Percentiles rank a stretch among this genome's conserved stretches.
phyloP scores from a whole-genome alignment of 2,113 vertebrate genomes.

The Orientallactaga bullata region DNA sequence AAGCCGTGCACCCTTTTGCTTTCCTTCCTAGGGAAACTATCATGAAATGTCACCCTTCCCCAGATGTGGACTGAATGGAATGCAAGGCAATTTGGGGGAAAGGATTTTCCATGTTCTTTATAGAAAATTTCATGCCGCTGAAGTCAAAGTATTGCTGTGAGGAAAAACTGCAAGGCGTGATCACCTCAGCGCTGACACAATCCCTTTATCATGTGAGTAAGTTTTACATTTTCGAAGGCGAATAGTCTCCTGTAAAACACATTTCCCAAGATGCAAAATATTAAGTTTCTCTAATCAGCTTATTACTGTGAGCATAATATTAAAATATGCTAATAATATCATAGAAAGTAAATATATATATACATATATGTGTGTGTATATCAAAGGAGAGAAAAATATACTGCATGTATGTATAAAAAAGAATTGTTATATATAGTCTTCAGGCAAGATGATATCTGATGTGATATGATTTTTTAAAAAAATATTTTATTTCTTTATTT shows the following conservation, averaged over 20 bases:
- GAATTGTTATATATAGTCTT: background rate
- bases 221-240: background rate
- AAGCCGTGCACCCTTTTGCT: background rate
- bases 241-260: background rate
- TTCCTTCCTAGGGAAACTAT: background rate
- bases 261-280: background rate
- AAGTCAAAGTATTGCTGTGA: constrained; percentile 46
- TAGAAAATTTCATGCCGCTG: constrained; percentile 1
- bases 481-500: too few species aligned
- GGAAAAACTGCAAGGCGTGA: background rate
- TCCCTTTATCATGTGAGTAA: background rate
- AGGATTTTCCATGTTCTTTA: background rate
- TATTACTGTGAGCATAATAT: background rate
- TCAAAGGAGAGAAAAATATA: background rate
- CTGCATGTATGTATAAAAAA: background rate
- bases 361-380: background rate
- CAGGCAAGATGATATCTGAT: constrained; percentile 51
- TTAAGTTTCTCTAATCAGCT: background rate
- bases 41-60: constrained; percentile 34
- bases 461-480: background rate
- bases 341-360: constrained; percentile 36
- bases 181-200: constrained; percentile 19
- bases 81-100: background rate
- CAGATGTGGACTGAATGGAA: background rate
- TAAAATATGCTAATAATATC: background rate